Evolutionary conservation across 2,797 vertebrate species (phyloP), one percentile per base, ranked within the genome.

Genomic region (Geotrypetes seraphini): DNA sequence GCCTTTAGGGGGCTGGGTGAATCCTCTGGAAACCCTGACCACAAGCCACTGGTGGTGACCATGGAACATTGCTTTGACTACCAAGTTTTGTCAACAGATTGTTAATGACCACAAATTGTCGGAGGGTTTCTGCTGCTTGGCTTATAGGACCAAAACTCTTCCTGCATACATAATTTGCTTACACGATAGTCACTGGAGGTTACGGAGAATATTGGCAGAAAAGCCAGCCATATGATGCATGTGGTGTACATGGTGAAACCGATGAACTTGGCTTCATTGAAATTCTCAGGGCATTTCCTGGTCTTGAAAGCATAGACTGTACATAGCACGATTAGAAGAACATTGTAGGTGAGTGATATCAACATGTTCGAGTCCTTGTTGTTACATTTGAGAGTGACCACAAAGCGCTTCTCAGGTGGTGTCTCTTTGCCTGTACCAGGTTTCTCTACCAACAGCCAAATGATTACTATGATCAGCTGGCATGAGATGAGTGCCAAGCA

Each of bases 171-270:
- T n/a, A n/a, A n/a, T n/a, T n/a, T n/a, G 57, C 65, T 90, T 77
- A 97, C 94, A 86, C 96, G 83, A 63, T 95, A 97, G 71, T 99
- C 94, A 3, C 92, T 96, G 73, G 94, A 94, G 24, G 96, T 97
- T 68, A 97, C 94, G 0, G 95, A 99, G 81, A 97, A 99, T 83
- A 99, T 97, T 33, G 96, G 96, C 66, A 97, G 86, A 69, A 99
- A 99, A 23, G 96, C 96, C 31, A 99, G 80, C 96, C 96, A 99
- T 83, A 99, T 99, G 83, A 99, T 99, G 69, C 94, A 99, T 32
- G 96, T 99, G 3, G 96, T 99, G 59, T 99, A 99, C 96, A 97
- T 99, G 57, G 96, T 99, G 62, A 99, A 99, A 10, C 96, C 96
- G 1, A 99, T 99, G 70, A 97, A 99, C 60, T 99, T 99, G 69